Evolutionary conservation across 2,113 vertebrate species (phyloP).

Genomic region (Pitta sordida): DNA sequence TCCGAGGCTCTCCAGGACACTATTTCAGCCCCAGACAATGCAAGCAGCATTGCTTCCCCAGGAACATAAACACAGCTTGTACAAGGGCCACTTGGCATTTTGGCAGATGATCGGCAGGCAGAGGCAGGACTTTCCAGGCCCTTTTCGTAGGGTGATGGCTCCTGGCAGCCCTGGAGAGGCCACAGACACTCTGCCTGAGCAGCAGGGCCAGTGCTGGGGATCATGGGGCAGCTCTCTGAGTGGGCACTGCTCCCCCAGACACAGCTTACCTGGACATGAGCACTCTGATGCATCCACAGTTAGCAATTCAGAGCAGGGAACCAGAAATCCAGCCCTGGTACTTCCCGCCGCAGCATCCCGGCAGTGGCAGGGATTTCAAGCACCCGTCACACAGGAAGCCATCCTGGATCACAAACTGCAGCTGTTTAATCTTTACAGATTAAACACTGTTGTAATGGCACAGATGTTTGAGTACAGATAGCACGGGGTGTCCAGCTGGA

Average conservation of each 20-base stretch:
- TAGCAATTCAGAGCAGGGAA: background rate
- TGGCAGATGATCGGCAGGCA: accelerated
- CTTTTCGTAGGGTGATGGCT: background rate
- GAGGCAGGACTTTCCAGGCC: background rate
- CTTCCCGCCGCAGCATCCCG: accelerated
- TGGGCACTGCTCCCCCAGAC: background rate
- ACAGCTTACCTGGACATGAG: background rate
- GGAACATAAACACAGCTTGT: background rate
- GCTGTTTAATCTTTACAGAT: background rate
- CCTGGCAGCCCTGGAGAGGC: background rate
- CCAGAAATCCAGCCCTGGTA: background rate
- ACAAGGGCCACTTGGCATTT: background rate
- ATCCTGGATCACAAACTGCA: background rate
- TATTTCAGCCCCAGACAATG: background rate
- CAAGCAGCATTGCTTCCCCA: accelerated
- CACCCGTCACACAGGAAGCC: accelerated
- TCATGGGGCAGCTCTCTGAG: accelerated
- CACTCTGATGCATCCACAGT: accelerated
- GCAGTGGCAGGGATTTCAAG: background rate
- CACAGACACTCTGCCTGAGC: accelerated
- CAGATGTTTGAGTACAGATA: background rate
- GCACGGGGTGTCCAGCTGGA: accelerated
- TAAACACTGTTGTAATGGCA: background rate
- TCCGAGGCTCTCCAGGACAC: background rate
- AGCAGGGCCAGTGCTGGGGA: background rate